Base-by-base conservation (phyloP, 2,113 vertebrate genomes). In the Macquaria ambigua region DNA sequence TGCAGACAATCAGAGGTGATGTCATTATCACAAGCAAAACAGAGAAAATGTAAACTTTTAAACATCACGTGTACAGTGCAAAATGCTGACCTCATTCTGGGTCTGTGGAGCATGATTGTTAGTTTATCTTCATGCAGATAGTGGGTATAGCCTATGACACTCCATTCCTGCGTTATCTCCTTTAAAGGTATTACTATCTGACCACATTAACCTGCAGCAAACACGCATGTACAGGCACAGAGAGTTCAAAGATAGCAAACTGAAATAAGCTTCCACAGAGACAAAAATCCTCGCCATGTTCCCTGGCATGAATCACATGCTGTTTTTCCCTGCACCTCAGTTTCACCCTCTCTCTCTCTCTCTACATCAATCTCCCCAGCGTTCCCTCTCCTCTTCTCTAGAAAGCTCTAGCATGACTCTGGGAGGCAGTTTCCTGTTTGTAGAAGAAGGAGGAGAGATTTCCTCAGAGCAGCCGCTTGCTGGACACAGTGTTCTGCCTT, bases 391-490 rank as follows among this genome's bases (percentile, higher is more conserved):
- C 31, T 73, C 25, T 10, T 84, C 79, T 84, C 89, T 91, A 89
- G 90, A 93, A 91, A 90, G 74, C 68, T 6, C 43, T n/a, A 39
- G 71, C 68, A 74, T 70, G 87, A 89, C 87, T 91, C 90, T 85
- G 89, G 90, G 90, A 93, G 82, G 83, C 83, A 41, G 93, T 80
- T 94, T 96, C 95, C 95, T 95, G 94, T 96, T 96, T 95, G 94
- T 77, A 93, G 92, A 92, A 92, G 87, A 87, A 91, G 89, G 76
- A 94, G 91, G 90, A 90, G 93, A 93, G 89, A 95, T 91, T 96
- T 96, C 96, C 95, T 96, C 83, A 77, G 87, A 91, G 89, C 37
- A 74, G 85, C 93, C 83, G 94, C 87, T 91, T 66, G 81, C 88
- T 89, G 94, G 93, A 96, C 95, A 94, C 79, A 79, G 87, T 94